A percentile compares a stretch with the other conserved stretches of the same genome.
These are phyloP conservation scores for Amazona guildingii DNA, from an alignment of 2,113 vertebrate genomes.

Conservation along the genomic window DNA sequence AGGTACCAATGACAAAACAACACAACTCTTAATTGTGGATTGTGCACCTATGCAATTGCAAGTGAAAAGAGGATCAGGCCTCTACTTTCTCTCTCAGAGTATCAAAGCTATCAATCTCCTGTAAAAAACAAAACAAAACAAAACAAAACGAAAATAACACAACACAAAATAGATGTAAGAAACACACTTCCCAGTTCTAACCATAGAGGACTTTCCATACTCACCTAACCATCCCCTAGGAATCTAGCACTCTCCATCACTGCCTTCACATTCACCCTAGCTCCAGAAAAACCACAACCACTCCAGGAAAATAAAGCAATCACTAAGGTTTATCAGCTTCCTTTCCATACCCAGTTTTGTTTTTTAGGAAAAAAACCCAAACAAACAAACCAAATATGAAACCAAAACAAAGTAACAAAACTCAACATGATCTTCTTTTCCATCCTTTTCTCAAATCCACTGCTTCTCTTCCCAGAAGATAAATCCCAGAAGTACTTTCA, in stretches of 20 bases:
- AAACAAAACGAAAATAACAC: not conserved
- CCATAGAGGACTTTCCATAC: not conserved
- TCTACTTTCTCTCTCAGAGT: not conserved
- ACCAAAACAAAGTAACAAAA: not conserved
- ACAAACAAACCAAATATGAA: not conserved
- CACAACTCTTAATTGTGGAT: not conserved
- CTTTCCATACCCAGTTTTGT: not conserved
- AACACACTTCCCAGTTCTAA: not conserved
- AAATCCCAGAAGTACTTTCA: not conserved
- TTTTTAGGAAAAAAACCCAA: not conserved
- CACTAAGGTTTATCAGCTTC: not conserved
- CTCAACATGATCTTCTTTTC: not conserved
- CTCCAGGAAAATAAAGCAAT: not conserved
- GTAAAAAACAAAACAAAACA: not conserved
- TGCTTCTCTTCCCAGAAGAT: not conserved
- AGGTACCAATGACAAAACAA: not conserved
- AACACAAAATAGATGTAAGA: not conserved
- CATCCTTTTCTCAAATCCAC: not conserved
- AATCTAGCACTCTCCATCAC: not conserved
- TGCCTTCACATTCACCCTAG: not conserved
- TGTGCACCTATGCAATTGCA: not conserved
- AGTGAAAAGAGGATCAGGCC: not conserved
- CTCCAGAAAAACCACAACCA: not conserved
- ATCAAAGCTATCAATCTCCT: not conserved
- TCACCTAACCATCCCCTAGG: not conserved